Base-by-base conservation (phyloP, 2,797 vertebrate species). In the Diceros bicornis region DNA sequence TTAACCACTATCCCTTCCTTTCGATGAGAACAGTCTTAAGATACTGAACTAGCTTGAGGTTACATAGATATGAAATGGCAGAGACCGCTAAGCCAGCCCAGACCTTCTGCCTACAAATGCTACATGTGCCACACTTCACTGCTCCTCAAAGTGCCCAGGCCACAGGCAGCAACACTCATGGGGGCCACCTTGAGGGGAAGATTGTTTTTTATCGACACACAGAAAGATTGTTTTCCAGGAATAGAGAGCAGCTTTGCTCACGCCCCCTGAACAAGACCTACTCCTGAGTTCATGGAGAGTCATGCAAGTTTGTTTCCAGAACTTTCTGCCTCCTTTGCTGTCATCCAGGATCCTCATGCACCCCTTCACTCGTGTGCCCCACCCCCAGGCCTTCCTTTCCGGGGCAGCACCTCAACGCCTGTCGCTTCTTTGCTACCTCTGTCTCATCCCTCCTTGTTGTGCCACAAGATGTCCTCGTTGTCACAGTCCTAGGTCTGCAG, bases 391-490 rank as follows among this genome's bases (percentile, higher is more conserved):
- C 27, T 14, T 29, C 44, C 59, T 81, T 79, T 55, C 23, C 0
- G 34, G 23, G 17, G 9, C 41, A 27, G 34, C n/a, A 41, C 61
- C 61, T 89, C 37, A 69, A 47, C 7, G 11, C 34, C 29, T 5
- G 37, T 11, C 12, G 34, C 69, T 61, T 64, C 64, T 37, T 68
- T 61, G 61, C 47, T 68, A 32, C 25, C 3, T 37, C 75, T n/a
- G 47, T 77, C 78, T 81, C 2, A 6, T 16, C 68, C 13, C 20
- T 85, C 55, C 57, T 71, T 64, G 27, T 44, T 69, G 62, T 6
- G 34, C 95, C 92, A 91, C 97, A 91, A 95, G 94, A 64, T 68
- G 83, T 79, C 95, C 77, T 52, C 83, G 9, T 55, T 88, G 92
- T 52, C 69, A 79, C 17, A 64, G 34, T 25, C 37, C 37, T 41